phyloP scores from a whole-genome alignment of 2,888 invertebrate genomes.

The Ectemnius continuus region DNA sequence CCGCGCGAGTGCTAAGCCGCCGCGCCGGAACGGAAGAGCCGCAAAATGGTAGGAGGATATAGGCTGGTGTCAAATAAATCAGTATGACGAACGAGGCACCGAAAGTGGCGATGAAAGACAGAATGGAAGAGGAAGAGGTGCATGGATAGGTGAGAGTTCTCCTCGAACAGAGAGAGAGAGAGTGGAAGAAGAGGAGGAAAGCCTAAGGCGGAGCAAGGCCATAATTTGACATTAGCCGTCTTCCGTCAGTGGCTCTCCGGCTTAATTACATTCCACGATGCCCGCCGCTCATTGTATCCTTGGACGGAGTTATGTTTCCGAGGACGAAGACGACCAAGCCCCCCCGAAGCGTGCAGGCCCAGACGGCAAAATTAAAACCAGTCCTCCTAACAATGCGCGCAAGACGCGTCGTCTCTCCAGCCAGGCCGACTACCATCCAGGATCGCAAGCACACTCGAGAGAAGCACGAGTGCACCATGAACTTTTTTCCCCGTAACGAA shows the following conservation, averaged over 20 bases:
- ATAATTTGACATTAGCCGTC: conserved; percentile 74
- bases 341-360: not conserved
- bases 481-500: not conserved
- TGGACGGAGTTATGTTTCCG: conserved; percentile 66
- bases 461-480: no score
- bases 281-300: conserved; percentile 67
- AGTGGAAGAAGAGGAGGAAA: not conserved
- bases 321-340: conserved; percentile 39
- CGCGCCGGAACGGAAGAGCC: conserved; percentile 22
- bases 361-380: conserved; percentile 43
- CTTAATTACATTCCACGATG: conserved; percentile 75
- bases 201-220: conserved; percentile 42
- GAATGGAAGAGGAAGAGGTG: conserved; percentile 19
- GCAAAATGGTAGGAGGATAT: conserved; percentile 27
- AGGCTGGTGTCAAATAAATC: conserved; percentile 66
- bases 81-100: conserved; percentile 67
- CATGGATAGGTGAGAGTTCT: not conserved
- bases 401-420: not conserved
- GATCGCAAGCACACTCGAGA: no score
- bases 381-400: conserved; percentile 20
- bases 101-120: conserved; percentile 11
- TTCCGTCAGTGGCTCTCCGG: conserved; percentile 65
- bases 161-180: no score
- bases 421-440: no score
- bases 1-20: not conserved